Percentiles rank a stretch among this genome's conserved stretches.
These are phyloP conservation scores for Horisme vitalbata DNA, from an alignment of 2,888 invertebrate genomes.

Conservation along the genomic window DNA sequence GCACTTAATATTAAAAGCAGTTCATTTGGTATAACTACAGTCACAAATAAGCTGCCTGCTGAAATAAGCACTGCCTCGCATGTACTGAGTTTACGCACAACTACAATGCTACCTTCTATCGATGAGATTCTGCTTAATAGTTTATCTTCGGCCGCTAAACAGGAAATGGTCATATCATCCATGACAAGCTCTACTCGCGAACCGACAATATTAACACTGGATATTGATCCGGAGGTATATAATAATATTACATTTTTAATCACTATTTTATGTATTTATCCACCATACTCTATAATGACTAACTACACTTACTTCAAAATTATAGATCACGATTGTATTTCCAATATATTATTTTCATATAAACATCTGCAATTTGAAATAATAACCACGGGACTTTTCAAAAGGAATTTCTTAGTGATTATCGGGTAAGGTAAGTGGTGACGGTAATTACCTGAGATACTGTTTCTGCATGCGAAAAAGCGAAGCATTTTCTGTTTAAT, in stretches of 20 bases:
- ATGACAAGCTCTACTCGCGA: constrained; percentile 78
- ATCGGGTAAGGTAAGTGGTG: constrained; percentile 64
- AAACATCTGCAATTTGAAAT: constrained; percentile 28
- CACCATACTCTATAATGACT: constrained; percentile 20
- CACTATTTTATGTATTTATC: constrained; percentile 33
- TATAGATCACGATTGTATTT: constrained; percentile 19
- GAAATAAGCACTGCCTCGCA: constrained; percentile 82
- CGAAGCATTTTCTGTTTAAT: constrained; percentile 5
- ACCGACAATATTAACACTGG: constrained; percentile 83
- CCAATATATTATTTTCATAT: constrained; percentile 22
- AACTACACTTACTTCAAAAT: constrained; percentile 29
- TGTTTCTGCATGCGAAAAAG: constrained; percentile 10
- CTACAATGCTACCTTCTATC: constrained; percentile 83
- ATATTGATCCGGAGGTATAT: constrained; percentile 85
- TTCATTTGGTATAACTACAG: constrained; percentile 74
- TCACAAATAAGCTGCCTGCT: constrained; percentile 71
- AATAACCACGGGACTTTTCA: constrained; percentile 26
- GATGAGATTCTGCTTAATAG: constrained; percentile 84
- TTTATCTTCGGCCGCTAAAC: constrained; percentile 84
- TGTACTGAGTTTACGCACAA: constrained; percentile 81
- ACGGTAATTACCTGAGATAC: constrained; percentile 41
- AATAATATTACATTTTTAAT: constrained; percentile 53
- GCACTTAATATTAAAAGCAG: constrained; percentile 79
- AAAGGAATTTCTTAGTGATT: constrained; percentile 34
- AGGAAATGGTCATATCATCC: constrained; percentile 81